A percentile compares a stretch with the other conserved stretches of the same genome.
Evolutionary conservation across 2,888 invertebrate species (phyloP).

Genomic region (Lutraria lutraria): DNA sequence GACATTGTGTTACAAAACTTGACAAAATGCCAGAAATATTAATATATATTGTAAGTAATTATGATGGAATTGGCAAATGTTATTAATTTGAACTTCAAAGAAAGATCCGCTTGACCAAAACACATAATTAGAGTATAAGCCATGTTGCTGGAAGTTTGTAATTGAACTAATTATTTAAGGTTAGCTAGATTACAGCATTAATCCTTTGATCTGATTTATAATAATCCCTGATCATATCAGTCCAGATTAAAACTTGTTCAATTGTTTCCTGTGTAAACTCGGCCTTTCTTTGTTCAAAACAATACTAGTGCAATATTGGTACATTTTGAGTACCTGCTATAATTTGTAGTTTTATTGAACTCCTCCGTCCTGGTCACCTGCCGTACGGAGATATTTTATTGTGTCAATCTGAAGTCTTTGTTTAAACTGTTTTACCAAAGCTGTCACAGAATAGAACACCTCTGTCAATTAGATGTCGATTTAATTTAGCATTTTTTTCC

Average conservation of each 20-base stretch:
- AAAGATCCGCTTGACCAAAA: not conserved
- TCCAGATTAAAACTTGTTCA: constrained; percentile 4
- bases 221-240: constrained; percentile 19
- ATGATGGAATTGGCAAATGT: not conserved
- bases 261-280: not conserved
- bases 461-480: constrained; percentile 17
- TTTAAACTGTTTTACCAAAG: not conserved
- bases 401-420: not conserved
- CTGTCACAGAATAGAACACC: not conserved
- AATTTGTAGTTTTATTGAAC: not conserved
- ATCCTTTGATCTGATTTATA: not conserved
- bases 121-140: not conserved
- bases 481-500: constrained; percentile 24
- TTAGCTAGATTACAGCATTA: not conserved
- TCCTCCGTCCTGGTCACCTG: not conserved
- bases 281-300: constrained; percentile 15
- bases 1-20: not conserved
- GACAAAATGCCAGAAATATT: not conserved
- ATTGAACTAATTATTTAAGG: not conserved
- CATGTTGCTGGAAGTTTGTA: not conserved
- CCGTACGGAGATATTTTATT: not conserved
- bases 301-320: not conserved
- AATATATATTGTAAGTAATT: not conserved
- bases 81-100: not conserved
- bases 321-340: not conserved